Evolutionary conservation across 2,113 vertebrate species (phyloP), one percentile per base, ranked within the genome.

Genomic region (Odocoileus virginianus): DNA sequence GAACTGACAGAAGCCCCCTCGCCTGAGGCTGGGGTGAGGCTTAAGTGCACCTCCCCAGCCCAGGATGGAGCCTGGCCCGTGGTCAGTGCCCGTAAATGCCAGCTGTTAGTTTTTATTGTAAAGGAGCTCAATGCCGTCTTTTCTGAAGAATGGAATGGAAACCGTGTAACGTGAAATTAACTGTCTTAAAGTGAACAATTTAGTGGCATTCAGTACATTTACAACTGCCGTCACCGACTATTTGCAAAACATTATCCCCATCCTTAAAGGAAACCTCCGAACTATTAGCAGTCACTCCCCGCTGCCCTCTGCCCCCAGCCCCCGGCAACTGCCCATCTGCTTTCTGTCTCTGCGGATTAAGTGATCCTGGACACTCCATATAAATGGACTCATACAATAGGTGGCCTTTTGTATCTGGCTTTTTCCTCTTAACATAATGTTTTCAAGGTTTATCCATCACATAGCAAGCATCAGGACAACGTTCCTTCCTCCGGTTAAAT

Each of bases 11-110:
- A 11, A 25, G 8, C 14, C 11, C 33, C 5, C 52, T 47, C 1
- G 6, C 40, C 78, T 50, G 74, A 82, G 64, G 36, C 13, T 74
- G 40, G 11, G 7, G 52, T 57, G 30, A 36, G 64, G 52, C 33
- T 33, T 9, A n/a, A 21, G 33, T 17, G 12, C 60, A 4, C 21
- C 17, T 8, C 9, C 27, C 10, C 4, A 33, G 50, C 9, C 55
- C 16, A 2, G 25, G 5, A 19, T 9, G 47, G 13, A 45, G 57
- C 1, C 30, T 14, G 21, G 79, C 30, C 43, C 1, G 9, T 1
- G 7, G 19, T 45, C 17, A 33, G 40, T 7, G 57, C 57, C 45
- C 4, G 23, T 76, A 54, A 60, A 43, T 1, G 10, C 52, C 10
- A 87, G 57, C 12, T 47, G 55, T 16, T 23, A 3, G 47, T 54